phyloP scores from a whole-genome alignment of 2,888 invertebrate genomes.

The Boloria selene region DNA sequence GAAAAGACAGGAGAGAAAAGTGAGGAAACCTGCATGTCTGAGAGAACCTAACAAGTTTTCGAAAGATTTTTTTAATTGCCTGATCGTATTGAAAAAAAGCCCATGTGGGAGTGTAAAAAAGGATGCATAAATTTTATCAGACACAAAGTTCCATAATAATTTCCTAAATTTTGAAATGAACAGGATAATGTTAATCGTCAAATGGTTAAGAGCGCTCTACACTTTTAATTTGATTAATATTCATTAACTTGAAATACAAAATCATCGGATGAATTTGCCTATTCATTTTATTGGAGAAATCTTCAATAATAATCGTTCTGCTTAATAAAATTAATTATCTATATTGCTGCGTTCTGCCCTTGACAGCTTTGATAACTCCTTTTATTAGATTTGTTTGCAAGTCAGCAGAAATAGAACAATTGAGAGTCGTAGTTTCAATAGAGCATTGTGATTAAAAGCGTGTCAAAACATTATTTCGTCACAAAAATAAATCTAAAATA shows the following conservation, averaged over 20 bases:
- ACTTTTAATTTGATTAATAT: constrained; percentile 8
- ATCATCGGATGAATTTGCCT: constrained; percentile 33
- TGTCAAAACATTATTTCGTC: constrained; percentile 16
- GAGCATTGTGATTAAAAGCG: constrained; percentile 16
- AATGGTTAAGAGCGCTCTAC: neutral
- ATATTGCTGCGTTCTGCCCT: constrained; percentile 37
- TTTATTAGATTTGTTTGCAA: constrained; percentile 39
- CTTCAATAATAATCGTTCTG: constrained; percentile 34
- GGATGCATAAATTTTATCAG: too few relatives aligned
- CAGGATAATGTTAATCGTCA: neutral
- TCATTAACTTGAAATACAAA: constrained; percentile 1
- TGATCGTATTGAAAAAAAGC: too few relatives aligned
- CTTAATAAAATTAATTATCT: constrained; percentile 42
- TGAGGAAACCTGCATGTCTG: too few relatives aligned
- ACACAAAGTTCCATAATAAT: too few relatives aligned
- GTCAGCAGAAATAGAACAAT: constrained; percentile 14
- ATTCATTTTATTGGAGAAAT: constrained; percentile 36
- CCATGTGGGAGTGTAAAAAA: too few relatives aligned
- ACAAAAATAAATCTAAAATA: neutral
- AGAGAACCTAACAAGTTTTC: too few relatives aligned
- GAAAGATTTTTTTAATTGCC: too few relatives aligned
- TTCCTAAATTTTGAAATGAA: neutral
- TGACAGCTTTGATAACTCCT: constrained; percentile 39
- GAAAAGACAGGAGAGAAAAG: too few relatives aligned
- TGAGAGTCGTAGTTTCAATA: constrained; percentile 11